Conservation (phyloP, 2,888 invertebrate species). For the Hyposoter dolosus region DNA sequence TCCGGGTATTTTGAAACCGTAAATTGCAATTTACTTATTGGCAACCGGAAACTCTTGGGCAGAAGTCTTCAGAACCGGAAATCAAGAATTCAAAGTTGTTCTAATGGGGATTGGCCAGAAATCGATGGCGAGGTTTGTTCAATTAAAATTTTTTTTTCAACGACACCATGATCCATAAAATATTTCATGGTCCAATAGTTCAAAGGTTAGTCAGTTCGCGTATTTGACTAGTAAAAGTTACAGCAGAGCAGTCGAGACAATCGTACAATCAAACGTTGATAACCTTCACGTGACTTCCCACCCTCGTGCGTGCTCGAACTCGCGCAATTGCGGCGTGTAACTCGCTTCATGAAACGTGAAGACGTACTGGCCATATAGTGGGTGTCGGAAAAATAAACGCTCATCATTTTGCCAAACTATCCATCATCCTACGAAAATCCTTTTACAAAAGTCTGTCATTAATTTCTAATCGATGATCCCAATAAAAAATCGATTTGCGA, state of each 20-base stretch:
- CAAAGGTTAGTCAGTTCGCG: conserved; percentile 46
- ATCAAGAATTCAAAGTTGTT: not conserved
- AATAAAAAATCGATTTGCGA: not conserved
- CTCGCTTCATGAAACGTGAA: conserved; percentile 72
- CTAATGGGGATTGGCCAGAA: not conserved
- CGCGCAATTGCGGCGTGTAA: conserved; percentile 74
- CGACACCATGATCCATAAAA: not conserved
- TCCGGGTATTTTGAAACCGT: not conserved
- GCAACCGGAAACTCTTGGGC: not conserved
- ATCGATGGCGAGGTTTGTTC: not conserved
- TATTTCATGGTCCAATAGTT: conserved; percentile 19
- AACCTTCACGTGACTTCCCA: conserved; percentile 77
- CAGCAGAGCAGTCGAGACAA: conserved; percentile 62
- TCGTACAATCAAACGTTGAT: conserved; percentile 74
- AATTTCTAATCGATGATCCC: not conserved
- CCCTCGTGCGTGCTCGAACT: conserved; percentile 62
- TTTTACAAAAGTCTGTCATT: not conserved
- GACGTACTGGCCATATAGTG: conserved; percentile 68
- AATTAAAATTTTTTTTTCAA: no score
- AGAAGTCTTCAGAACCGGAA: not conserved
- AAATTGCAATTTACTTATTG: no score
- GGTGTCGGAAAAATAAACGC: conserved; percentile 54
- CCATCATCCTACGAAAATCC: not conserved
- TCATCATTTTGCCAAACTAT: not conserved
- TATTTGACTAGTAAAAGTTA: conserved; percentile 50